A percentile compares a stretch with the other conserved stretches of the same genome.
phyloP scores from a whole-genome alignment of 2,797 vertebrate species.

The Rhabdophis nuchalis region DNA sequence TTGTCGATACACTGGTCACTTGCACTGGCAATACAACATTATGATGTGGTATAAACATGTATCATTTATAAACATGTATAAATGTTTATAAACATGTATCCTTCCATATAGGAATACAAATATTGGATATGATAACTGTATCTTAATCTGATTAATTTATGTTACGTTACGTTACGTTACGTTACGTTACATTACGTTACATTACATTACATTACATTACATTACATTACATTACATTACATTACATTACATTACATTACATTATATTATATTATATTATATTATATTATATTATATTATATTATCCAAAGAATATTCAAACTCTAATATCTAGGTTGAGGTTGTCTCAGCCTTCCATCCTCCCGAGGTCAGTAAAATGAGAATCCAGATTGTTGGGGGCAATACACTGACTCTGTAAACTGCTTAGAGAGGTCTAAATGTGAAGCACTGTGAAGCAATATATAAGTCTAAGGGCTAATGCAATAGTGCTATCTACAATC shows the following conservation, averaged over 20 bases:
- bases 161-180: no score
- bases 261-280: no score
- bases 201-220: no score
- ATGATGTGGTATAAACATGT: neutral
- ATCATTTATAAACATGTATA: no score
- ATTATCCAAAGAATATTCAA: neutral
- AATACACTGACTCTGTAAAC: no score
- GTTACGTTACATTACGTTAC: no score
- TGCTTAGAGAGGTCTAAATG: neutral
- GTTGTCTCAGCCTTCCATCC: no score
- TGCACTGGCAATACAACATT: neutral
- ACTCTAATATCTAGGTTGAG: neutral
- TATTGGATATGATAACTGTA: neutral
- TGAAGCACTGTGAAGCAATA: neutral
- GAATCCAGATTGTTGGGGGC: no score
- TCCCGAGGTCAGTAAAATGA: no score
- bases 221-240: no score
- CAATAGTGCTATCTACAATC: neutral
- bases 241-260: no score
- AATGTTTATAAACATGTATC: no score
- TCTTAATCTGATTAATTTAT: neutral
- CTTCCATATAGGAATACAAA: neutral
- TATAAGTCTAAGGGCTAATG: neutral
- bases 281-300: neutral
- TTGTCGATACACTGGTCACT: neutral